Base-by-base conservation (phyloP, 2,888 invertebrate species). In the Calliscelio sp. region DNA sequence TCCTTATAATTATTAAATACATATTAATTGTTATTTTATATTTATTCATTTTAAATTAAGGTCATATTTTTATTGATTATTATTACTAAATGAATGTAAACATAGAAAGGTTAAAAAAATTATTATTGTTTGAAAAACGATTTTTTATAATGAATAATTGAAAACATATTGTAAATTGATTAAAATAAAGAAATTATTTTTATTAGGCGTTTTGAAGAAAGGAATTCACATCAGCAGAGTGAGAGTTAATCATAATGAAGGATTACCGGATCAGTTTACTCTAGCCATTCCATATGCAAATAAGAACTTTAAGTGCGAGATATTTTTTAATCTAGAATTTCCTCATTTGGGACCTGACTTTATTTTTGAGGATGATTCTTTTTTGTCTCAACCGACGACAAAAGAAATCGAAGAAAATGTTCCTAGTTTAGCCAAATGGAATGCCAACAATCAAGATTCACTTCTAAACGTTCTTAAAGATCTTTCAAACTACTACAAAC, bases 301-400 rank as follows among this genome's bases (percentile, higher is more conserved):
- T 1, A 95, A 95, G 85, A 94, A 94, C 81, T 91, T 97, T 4
- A 94, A 94, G 86, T 96, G 96, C 96, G 95, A 96, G 89, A 94
- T 97, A 14, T 93, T 96, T 80, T 97, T 97, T 92, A 95, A 96
- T 90, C 93, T 94, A 0, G 92, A 94, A 16, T 93, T 93, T 59
- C 95, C 95, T 6, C 95, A 95, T 92, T 95, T 95, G 89, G 95
- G 96, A 5, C 96, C 97, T 0, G 97, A 97, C 91, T 96, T 97
- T 90, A 94, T 95, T 88, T 96, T 97, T 92, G 95, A 96, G 86
- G 96, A 96, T 91, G 95, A 95, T 46, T 94, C 93, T 61, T 97
- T 97, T 91, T 92, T 95, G 25, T 94, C 93, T 70, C 95, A 95
- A 90, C 93, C 95, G 53, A 94, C 95, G 89, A 92, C 94, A 71